Evolutionary conservation across 2,888 invertebrate species (phyloP), one percentile per base, ranked within the genome.

Genomic region (Xestia c-nigrum): DNA sequence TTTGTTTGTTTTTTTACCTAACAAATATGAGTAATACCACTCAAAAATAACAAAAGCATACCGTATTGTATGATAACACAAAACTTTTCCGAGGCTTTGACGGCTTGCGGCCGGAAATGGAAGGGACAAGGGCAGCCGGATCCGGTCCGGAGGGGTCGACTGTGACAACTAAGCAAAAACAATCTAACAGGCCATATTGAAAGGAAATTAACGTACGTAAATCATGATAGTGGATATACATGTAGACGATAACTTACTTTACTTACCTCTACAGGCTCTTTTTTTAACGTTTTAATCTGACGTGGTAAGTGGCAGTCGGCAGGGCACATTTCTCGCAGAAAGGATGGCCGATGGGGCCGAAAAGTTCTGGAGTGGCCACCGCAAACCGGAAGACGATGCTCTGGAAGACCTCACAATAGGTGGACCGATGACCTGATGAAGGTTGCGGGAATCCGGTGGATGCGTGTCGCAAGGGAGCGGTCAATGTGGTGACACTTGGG

Each of bases 71-170:
- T 86, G 89, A 90, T 89, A 91, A 87, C 90, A 89, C 89, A 89
- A 87, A 93, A 93, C 90, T 92, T 92, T 90, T 89, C 87, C 87
- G 88, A 88, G 85, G 89, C 92, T 93, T 94, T 94, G 93, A 93
- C 93, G 89, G 91, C 87, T 89, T 88, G 91, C 80, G 92, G 90
- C 91, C 93, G 96, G 96, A 96, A 94, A 95, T 96, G 93, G 94
- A 93, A 90, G 92, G 95, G 94, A 94, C 95, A 94, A 92, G 92
- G 92, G 93, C 92, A 90, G 94, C 90, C 94, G 88, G 91, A 92
- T 94, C 95, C 96, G 96, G 96, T 92, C 88, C 89, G 82, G 87
- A 86, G 89, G 91, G 93, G 93, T 89, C 90, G 88, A 89, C 85
- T 89, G 89, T 84, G 91, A 90, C 91, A 93, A 89, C 89, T 91